Percentiles rank a stretch among this genome's conserved stretches.
phyloP scores from a whole-genome alignment of 2,888 invertebrate genomes.

The Eristalis arbustorum region DNA sequence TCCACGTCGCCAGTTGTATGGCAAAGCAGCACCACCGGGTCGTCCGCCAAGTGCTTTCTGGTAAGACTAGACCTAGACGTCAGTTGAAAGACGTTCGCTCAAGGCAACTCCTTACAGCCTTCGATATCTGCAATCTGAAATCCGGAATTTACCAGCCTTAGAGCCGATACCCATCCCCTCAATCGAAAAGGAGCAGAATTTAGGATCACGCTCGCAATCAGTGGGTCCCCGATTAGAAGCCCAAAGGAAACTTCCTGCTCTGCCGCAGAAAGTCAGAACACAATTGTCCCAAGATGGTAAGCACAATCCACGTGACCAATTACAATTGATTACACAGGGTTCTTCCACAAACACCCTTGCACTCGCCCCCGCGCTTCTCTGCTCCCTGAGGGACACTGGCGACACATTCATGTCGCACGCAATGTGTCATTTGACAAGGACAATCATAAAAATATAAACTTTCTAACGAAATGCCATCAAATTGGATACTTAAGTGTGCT shows the following conservation, averaged over 20 bases:
- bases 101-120: conserved; percentile 81
- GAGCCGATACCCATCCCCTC: conserved; percentile 41
- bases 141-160: conserved; percentile 46
- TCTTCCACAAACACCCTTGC: neutral
- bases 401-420: conserved; percentile 38
- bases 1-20: conserved; percentile 88
- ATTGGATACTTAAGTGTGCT: neutral
- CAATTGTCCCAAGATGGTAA: conserved; percentile 36
- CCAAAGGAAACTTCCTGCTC: conserved; percentile 60
- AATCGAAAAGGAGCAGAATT: conserved; percentile 46
- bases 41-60: conserved; percentile 90
- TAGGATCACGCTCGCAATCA: conserved; percentile 71
- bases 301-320: neutral
- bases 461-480: neutral
- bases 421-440: conserved; percentile 23
- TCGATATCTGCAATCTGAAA: conserved; percentile 83
- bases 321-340: too few species aligned
- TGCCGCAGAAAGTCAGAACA: conserved; percentile 30
- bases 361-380: neutral
- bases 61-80: conserved; percentile 79
- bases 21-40: conserved; percentile 81
- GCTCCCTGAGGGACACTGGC: neutral
- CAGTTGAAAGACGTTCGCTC: neutral
- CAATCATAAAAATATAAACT: conserved; percentile 9
- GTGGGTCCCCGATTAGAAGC: conserved; percentile 71